A percentile compares a stretch with the other conserved stretches of the same genome.
Conservation (phyloP, 64 coral and sea anemone species). For the Montipora sp. region DNA sequence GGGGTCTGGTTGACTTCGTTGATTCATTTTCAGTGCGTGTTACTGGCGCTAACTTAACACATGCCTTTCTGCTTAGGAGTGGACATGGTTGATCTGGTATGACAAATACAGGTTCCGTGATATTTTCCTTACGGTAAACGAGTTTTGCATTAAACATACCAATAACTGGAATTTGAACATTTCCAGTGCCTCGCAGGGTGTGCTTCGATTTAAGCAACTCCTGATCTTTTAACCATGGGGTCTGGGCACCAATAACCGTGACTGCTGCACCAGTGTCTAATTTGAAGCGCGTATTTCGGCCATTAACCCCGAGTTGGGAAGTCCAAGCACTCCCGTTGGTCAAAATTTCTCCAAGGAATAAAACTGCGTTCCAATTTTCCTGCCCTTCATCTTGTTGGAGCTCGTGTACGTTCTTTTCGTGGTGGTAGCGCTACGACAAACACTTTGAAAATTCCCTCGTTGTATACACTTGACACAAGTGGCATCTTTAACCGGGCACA, state of each 20-base stretch:
- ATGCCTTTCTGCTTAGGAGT: not conserved
- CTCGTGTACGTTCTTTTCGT: conserved; percentile 12
- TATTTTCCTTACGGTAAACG: not conserved
- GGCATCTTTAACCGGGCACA: conserved; percentile 63
- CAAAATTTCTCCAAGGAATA: conserved; percentile 59
- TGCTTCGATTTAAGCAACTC: not conserved
- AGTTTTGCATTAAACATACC: conserved; percentile 55
- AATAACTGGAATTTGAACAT: conserved; percentile 67
- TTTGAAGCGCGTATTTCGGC: conserved; percentile 33
- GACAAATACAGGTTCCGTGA: too few relatives aligned
- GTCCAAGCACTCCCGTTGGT: conserved; percentile 38
- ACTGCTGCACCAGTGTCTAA: conserved; percentile 78
- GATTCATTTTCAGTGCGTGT: conserved; percentile 13
- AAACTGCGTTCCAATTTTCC: not conserved
- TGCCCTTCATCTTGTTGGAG: conserved; percentile 14
- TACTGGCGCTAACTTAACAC: not conserved
- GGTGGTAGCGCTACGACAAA: conserved; percentile 48
- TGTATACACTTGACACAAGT: conserved; percentile 28
- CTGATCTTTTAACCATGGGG: conserved; percentile 56
- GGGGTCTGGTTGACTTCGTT: not conserved
- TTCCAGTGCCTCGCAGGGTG: conserved; percentile 61
- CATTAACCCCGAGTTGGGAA: conserved; percentile 61
- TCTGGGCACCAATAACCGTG: conserved; percentile 37
- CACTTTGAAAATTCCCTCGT: not conserved
- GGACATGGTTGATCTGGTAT: too few relatives aligned